A percentile compares a stretch with the other conserved stretches of the same genome.
Evolutionary conservation across 2,888 invertebrate species (phyloP).

Genomic region (Dicyrtoma fusca): DNA sequence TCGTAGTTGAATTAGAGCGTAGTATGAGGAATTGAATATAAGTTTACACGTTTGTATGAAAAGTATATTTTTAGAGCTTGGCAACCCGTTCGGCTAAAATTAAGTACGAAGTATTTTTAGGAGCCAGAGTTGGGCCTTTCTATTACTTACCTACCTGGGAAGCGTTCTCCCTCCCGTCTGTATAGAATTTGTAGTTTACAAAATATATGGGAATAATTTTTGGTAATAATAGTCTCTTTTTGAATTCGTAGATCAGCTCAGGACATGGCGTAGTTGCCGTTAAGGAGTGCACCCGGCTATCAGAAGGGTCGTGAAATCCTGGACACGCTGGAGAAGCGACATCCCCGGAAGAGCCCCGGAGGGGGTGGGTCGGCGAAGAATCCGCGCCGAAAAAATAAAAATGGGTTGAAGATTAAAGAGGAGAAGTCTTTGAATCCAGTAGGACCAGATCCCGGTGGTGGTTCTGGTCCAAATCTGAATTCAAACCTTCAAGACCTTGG

Average conservation of each 20-base stretch:
- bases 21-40: constrained; percentile 10
- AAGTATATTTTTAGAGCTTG: constrained; percentile 48
- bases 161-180: constrained; percentile 2
- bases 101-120: constrained; percentile 48
- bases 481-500: constrained; percentile 49
- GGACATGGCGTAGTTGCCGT: constrained; percentile 12
- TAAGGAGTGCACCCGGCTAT: neutral
- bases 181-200: constrained; percentile 10
- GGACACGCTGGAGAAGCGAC: constrained; percentile 45
- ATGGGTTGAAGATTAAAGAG: constrained; percentile 56
- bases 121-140: constrained; percentile 7
- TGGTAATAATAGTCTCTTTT: constrained; percentile 7
- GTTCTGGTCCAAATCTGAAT: constrained; percentile 44
- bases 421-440: constrained; percentile 46
- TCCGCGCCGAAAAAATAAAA: constrained; percentile 54
- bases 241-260: constrained; percentile 11
- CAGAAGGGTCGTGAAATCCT: neutral
- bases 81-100: constrained; percentile 49
- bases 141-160: constrained; percentile 19
- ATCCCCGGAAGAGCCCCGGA: constrained; percentile 54
- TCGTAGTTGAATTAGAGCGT: neutral
- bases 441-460: constrained; percentile 49
- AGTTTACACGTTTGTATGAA: constrained; percentile 20
- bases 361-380: constrained; percentile 54
- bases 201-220: neutral